Percentiles rank a stretch among this genome's conserved stretches.
Conservation (phyloP, 2,797 vertebrate genomes). For the Lacerta viridis region DNA sequence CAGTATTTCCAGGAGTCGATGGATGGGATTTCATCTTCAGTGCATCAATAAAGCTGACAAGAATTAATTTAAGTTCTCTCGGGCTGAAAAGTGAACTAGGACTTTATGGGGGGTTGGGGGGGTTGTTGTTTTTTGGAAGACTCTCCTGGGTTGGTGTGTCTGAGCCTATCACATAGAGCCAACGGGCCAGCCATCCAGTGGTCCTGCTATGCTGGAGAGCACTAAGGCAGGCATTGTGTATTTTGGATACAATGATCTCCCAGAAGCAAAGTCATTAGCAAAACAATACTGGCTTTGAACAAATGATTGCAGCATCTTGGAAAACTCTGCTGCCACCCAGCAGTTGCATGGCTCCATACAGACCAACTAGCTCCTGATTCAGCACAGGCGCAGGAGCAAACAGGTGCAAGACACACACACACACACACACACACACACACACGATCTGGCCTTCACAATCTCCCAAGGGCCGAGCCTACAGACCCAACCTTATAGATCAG, state of each 20-base stretch:
- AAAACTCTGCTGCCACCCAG: not conserved
- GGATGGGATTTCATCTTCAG: constrained; percentile 18
- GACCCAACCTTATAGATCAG: no score
- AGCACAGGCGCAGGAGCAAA: not conserved
- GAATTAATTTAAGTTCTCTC: constrained; percentile 13
- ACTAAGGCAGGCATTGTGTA: not conserved
- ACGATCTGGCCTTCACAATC: not conserved
- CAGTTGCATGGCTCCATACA: not conserved
- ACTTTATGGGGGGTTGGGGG: not conserved
- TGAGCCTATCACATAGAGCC: not conserved
- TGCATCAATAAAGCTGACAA: constrained; percentile 30
- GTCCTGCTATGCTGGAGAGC: not conserved
- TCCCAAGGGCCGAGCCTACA: no score
- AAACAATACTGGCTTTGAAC: not conserved
- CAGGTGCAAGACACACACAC: not conserved
- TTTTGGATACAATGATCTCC: not conserved
- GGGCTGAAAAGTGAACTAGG: not conserved
- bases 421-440: not conserved
- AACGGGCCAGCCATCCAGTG: not conserved
- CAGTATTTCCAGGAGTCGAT: constrained; percentile 2
- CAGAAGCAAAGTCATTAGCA: not conserved
- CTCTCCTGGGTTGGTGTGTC: not conserved
- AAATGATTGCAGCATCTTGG: not conserved
- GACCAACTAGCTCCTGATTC: not conserved
- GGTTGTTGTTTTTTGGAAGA: not conserved